Evolutionary conservation across 2,797 vertebrate genomes (phyloP), one percentile per base, ranked within the genome.

Genomic region (Carcharodon carcharias): DNA sequence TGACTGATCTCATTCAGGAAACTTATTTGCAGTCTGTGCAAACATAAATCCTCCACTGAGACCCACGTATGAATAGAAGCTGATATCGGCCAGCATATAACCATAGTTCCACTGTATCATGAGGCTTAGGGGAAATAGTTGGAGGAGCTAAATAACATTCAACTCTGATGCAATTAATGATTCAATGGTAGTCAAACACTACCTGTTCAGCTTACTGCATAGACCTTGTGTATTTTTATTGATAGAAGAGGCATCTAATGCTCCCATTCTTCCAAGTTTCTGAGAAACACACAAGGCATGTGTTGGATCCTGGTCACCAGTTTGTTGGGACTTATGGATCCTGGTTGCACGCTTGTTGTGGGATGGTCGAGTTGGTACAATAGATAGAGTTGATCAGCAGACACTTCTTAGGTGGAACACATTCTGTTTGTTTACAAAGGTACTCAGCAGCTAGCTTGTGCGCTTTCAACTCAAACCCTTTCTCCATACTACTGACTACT

Each of bases 1-100:
- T 58, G 50, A 95, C 40, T 77, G 93, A 95, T 95, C 67, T 77
- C 3, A 45, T 69, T 95, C 94, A 28, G 28, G 16, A 95, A 73
- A 77, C 23, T 35, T 58, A 54, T 18, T 95, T 56, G 26, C 5
- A 35, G 28, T 77, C 50, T 56, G 50, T 71, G 94, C 67, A 56
- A 77, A 77, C 54, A 56, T 77, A 45, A 63, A 58, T 92, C 89
- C 61, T 92, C 54, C 89, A 63, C 89, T 16, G 89, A 35, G 31
- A 61, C 11, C 58, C 56, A 23, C 18, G 82, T 50, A 50, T 85
- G 82, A 92, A 92, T 63, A 63, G 35, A 65, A 89, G 14, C 35
- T 65, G 35, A 92, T 58, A 89, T 85, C 21, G 18, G 18, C 80
- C 80, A 85, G 80, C 80, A 50, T 45, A 85, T 85, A 50, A 85